phyloP scores from a whole-genome alignment of 1,140 invertebrate genomes.

The Micrasema minimum region DNA sequence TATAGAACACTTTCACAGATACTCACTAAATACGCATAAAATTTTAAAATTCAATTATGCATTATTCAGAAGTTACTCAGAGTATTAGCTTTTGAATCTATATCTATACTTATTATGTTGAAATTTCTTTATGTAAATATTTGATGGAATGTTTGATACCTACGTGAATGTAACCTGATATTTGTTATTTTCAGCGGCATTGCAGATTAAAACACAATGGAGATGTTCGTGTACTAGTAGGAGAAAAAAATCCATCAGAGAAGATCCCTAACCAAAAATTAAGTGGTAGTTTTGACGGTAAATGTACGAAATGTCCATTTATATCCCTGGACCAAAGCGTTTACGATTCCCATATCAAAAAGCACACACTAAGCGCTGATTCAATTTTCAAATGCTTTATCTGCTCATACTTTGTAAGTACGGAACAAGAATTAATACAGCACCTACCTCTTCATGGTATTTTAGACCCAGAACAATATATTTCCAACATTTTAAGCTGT shows the following conservation, averaged over 20 bases:
- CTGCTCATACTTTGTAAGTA: slow-evolving; percentile 81
- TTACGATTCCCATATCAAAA: slow-evolving; percentile 76
- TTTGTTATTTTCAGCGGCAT: slow-evolving; percentile 74
- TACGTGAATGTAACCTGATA: too few relatives aligned
- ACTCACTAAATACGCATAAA: too few relatives aligned
- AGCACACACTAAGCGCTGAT: slow-evolving; percentile 76
- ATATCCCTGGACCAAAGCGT: slow-evolving; percentile 71
- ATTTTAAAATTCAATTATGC: too few relatives aligned
- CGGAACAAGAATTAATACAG: slow-evolving; percentile 63
- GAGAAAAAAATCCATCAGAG: slow-evolving; percentile 56
- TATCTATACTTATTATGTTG: too few relatives aligned
- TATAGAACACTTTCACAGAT: too few relatives aligned
- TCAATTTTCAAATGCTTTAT: slow-evolving; percentile 83
- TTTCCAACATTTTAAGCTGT: slow-evolving; percentile 60
- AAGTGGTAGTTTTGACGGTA: slow-evolving; percentile 57
- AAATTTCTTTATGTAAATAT: too few relatives aligned
- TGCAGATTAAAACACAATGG: slow-evolving; percentile 79
- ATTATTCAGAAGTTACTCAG: too few relatives aligned
- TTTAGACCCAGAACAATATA: slow-evolving; percentile 63
- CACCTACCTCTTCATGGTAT: slow-evolving; percentile 63
- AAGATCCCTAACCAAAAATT: slow-evolving; percentile 45
- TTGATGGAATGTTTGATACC: too few relatives aligned
- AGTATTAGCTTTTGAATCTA: too few relatives aligned
- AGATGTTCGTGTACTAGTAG: slow-evolving; percentile 73
- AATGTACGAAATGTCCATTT: slow-evolving; percentile 82